Evolutionary conservation across 2,113 vertebrate genomes (phyloP), one percentile per base, ranked within the genome.

Genomic region (Thunnus maccoyii): DNA sequence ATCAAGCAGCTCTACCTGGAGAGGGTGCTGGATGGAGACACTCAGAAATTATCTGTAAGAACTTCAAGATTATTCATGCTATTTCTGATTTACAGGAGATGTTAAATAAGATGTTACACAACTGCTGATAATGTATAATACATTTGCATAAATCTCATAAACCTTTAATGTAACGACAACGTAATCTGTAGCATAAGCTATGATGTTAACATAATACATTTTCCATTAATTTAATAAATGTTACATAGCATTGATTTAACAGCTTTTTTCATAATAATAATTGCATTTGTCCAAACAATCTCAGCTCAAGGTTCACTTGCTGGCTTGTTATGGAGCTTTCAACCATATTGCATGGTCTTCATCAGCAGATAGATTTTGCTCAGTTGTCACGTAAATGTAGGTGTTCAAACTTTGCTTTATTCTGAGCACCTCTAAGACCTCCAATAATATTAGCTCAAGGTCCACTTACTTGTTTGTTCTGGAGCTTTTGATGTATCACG

Each of bases 1-100:
- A 97, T 99, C 18, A 99, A 99, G 84, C 98, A 99, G 92, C 97
- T 99, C 22, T 99, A 99, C 93, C 93, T 99, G 85, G 98, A 99
- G 90, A 95, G 97, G 25, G 98, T 99, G 66, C 95, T 99, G 80
- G 96, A 99, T 48, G 98, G 98, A 89, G 97, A 99, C 32, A 96
- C 97, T 14, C 89, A 97, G 73, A 99, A 99, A 64, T 96, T 99
- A 78, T 98, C 98, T 52, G 98, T 99, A 94, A 95, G 97, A 84
- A 20, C n/a, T 57, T 58, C 3, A 5, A 41, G 9, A 56, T 32
- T 3, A n/a, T 60, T 16, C 46, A 17, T 2, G 1, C 2, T 12
- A 20, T 44, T 14, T 73, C 20, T 54, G 46, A 48, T 63, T 47
- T 12, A 20, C 17, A 4, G 27, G 27, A 30, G 7, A 41, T 41